Conservation (phyloP, 1,140 invertebrate species). For the Cardiocondyla obscurior region DNA sequence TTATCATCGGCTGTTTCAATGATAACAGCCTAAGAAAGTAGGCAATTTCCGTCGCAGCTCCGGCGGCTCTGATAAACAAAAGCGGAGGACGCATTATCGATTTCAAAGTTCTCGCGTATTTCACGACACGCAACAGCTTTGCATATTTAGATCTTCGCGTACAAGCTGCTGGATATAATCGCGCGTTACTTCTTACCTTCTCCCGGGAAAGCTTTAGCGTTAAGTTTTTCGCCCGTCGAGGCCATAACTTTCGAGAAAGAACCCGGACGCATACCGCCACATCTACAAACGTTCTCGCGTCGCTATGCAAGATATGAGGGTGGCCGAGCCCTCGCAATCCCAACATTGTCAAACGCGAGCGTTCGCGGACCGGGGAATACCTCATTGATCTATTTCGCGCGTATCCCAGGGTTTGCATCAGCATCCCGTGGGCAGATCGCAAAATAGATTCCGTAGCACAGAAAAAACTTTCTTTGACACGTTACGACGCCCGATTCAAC, state of each 20-base stretch:
- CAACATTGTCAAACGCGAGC: slow-evolving; percentile 33
- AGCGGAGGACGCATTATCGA: slow-evolving; percentile 35
- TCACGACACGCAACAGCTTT: slow-evolving; percentile 39
- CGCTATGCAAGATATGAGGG: slow-evolving; percentile 39
- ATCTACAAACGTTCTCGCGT: background rate
- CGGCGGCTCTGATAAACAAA: slow-evolving; percentile 6
- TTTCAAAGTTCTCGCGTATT: slow-evolving; percentile 42
- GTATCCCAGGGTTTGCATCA: background rate
- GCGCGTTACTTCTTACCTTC: background rate
- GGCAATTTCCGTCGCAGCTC: background rate
- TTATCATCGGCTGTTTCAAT: too few relatives aligned
- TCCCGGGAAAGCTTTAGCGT: background rate
- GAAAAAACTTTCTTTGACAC: background rate
- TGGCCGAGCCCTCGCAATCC: slow-evolving; percentile 5
- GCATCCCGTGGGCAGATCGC: background rate
- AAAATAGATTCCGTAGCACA: background rate
- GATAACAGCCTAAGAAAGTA: background rate
- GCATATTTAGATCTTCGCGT: slow-evolving; percentile 32
- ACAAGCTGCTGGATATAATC: slow-evolving; percentile 29
- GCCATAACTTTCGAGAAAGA: slow-evolving; percentile 23
- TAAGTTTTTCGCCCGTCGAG: background rate
- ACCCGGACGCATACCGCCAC: background rate
- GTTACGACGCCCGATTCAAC: background rate
- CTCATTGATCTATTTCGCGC: slow-evolving; percentile 38
- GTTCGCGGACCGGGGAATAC: background rate